phyloP scores from a whole-genome alignment of 2,797 vertebrate genomes.

The Manis javanica region DNA sequence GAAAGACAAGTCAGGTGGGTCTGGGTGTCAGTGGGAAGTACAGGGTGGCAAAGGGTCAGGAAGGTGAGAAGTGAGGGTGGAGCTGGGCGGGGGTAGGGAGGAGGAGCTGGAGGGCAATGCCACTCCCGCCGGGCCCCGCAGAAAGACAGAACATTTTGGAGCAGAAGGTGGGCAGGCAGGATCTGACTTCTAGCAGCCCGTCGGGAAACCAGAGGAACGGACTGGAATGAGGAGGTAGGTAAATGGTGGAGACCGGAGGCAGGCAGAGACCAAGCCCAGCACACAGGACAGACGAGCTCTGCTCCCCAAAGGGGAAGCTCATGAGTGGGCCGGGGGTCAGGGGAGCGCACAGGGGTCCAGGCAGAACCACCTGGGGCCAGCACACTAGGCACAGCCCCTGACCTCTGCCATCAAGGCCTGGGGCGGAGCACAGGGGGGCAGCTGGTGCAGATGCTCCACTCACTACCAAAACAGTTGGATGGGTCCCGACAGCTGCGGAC shows the following conservation, averaged over 20 bases:
- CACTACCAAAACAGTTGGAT: constrained; percentile 69
- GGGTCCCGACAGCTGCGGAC: constrained; percentile 77
- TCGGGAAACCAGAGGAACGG: not conserved
- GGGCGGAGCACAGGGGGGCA: not conserved
- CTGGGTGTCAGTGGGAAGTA: not conserved
- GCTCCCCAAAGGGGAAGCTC: rapidly evolving
- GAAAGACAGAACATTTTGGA: not conserved
- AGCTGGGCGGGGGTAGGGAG: too few relatives aligned
- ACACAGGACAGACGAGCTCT: not conserved
- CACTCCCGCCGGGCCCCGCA: not conserved
- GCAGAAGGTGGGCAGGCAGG: not conserved
- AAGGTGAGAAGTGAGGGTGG: not conserved
- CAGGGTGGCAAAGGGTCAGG: not conserved
- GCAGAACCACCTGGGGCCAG: not conserved
- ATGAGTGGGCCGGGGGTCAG: rapidly evolving
- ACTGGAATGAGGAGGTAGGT: not conserved
- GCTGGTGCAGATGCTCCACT: not conserved
- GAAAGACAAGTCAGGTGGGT: not conserved
- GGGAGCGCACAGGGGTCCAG: not conserved
- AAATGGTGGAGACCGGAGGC: not conserved
- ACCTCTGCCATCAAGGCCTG: constrained; percentile 41
- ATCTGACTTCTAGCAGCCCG: not conserved
- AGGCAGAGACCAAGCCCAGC: not conserved
- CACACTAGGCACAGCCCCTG: not conserved
- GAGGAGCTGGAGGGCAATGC: not conserved